These are phyloP conservation scores for Micromesistius poutassou DNA, from an alignment of 2,797 vertebrate species.

Conservation along the genomic window DNA sequence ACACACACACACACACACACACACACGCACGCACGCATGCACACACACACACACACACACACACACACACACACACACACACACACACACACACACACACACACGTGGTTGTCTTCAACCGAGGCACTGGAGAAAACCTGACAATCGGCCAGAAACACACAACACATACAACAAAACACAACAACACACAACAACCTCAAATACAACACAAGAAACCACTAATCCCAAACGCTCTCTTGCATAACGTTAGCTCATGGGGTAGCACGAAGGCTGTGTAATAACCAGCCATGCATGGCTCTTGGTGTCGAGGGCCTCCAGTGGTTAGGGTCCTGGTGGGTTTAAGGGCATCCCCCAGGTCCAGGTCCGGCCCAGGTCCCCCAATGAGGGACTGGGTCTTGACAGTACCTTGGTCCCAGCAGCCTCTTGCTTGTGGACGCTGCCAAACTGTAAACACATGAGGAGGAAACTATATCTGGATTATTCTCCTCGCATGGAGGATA, in stretches of 20 bases:
- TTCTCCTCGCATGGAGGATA: slow-evolving; percentile 60
- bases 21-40: too few relatives aligned
- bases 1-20: too few relatives aligned
- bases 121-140: background rate
- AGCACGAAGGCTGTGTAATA: background rate
- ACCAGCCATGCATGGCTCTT: background rate
- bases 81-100: background rate
- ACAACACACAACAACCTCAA: background rate
- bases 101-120: background rate
- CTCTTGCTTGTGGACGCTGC: slow-evolving; percentile 53
- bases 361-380: background rate
- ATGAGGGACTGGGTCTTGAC: background rate
- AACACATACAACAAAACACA: background rate
- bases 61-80: background rate
- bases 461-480: slow-evolving; percentile 54
- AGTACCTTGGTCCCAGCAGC: slow-evolving; percentile 13
- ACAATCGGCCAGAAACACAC: background rate
- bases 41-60: too few relatives aligned
- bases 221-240: background rate
- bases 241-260: background rate
- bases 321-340: too few relatives aligned
- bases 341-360: background rate
- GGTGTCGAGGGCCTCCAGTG: background rate
- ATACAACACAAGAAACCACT: background rate
- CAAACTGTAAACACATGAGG: slow-evolving; percentile 63